Evolutionary conservation across 2,113 vertebrate genomes (phyloP).

Genomic region (Oxygymnocypris stewartii): DNA sequence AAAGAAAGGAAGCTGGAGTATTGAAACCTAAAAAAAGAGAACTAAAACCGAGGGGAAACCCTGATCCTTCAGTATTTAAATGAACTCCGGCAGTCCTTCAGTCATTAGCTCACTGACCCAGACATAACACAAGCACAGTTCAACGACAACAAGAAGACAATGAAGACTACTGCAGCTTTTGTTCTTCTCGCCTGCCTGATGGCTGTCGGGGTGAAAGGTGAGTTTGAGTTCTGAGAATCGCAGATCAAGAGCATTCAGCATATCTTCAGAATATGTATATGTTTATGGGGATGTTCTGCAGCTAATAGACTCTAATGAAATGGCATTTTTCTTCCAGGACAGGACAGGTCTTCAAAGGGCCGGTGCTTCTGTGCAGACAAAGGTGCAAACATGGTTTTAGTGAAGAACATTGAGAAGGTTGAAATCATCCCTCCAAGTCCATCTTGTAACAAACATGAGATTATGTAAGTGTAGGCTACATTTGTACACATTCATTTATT

Average conservation of each 20-base stretch:
- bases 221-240: slow-evolving; percentile 25
- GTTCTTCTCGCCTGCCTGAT: slow-evolving; percentile 17
- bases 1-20: background rate
- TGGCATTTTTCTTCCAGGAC: background rate
- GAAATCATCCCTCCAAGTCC: slow-evolving; percentile 22
- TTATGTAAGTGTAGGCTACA: slow-evolving; percentile 4
- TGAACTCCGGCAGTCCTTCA: background rate
- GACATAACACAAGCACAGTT: background rate
- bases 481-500: background rate
- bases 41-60: background rate
- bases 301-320: no score
- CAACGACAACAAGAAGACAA: background rate
- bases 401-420: slow-evolving; percentile 25
- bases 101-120: slow-evolving; percentile 15
- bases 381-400: slow-evolving; percentile 2
- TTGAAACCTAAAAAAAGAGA: background rate
- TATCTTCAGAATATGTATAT: background rate
- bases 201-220: slow-evolving; percentile 9
- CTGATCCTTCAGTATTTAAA: slow-evolving; percentile 26
- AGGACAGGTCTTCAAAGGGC: background rate
- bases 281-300: background rate
- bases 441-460: slow-evolving; percentile 27
- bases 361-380: slow-evolving; percentile 12
- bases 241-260: background rate
- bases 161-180: slow-evolving; percentile 18